Evolutionary conservation across 35 echinoderm and acorn worm genomes (phyloP), one percentile per base, ranked within the genome.

Genomic region (Ptychodera flava): DNA sequence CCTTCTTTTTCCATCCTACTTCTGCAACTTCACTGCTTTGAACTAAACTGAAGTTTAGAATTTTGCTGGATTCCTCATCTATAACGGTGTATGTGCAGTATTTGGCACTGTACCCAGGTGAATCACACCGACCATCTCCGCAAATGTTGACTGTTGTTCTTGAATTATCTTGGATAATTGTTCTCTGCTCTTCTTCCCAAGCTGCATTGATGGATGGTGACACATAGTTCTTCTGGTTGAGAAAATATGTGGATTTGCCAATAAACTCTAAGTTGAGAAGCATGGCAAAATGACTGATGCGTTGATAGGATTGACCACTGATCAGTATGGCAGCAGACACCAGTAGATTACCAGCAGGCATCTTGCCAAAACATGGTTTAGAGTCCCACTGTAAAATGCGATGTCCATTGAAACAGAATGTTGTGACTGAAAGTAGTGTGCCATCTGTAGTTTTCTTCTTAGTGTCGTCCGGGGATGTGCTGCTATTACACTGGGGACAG

Each of bases 41-140:
- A 0, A 92, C 79, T 15, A 76, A 2, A 38, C 45, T 37, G 35
- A 83, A 34, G 10, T 85, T 0, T 37, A 90, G 33, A 77, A 93
- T 90, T 30, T 78, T 33, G 2, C 83, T 28, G 0, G 85, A 90
- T 1, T 87, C 38, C 1, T 75, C 29, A 12, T 93, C 80, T 34
- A 93, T 90, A 0, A 88, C 16, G 15, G 91, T 80, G 32, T 93
- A 93, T 22, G 87, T 83, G 31, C 87, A 53, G 31, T 85, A 93
- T 33, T 89, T 86, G 38, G 92, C 88, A 86, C 45, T 90, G 45
- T 90, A 83, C 0, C 92, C 92, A 6, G 88, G 87, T 15, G 88
- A 86, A 34, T 93, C 87, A 80, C 92, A 90, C n/a, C 87, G 35
- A 0, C 76, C 89, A 90, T 90, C 83, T 33, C 89, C 89, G 16